A percentile compares a stretch with the other conserved stretches of the same genome.
phyloP scores from a whole-genome alignment of 2,797 vertebrate species.

The Acipenser oxyrinchus region DNA sequence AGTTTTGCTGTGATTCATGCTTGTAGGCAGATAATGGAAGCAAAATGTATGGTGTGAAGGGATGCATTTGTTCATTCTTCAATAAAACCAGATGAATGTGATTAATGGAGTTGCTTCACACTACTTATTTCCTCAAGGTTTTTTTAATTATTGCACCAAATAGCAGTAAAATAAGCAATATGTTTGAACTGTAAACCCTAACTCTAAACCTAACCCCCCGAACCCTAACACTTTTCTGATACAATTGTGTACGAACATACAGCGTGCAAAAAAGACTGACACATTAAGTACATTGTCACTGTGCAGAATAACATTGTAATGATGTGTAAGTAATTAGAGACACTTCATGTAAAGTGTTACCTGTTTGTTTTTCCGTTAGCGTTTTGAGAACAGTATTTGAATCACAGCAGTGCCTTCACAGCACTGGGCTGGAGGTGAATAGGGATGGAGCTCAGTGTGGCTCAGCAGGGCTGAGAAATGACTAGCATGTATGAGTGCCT shows the following conservation, averaged over 20 bases:
- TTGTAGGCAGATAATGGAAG: background rate
- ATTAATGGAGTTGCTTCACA: constrained; percentile 19
- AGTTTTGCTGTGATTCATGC: constrained; percentile 7
- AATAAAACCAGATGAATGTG: constrained; percentile 6
- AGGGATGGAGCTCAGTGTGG: background rate
- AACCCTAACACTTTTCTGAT: too few species aligned
- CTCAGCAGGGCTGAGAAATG: background rate
- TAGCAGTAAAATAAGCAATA: constrained; percentile 13
- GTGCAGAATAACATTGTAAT: too few species aligned
- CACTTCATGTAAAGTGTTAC: too few species aligned
- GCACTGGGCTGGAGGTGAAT: background rate
- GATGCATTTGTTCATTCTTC: constrained; percentile 14
- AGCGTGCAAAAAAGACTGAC: too few species aligned
- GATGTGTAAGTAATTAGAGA: too few species aligned
- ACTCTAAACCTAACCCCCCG: too few species aligned
- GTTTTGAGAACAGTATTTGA: background rate
- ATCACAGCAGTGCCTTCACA: background rate
- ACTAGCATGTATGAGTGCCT: background rate
- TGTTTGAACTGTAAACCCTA: background rate
- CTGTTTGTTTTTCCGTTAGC: too few species aligned
- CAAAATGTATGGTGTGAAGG: constrained; percentile 4
- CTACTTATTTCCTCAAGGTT: constrained; percentile 15
- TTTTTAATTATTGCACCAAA: constrained; percentile 5
- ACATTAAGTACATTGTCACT: too few species aligned
- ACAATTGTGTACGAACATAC: too few species aligned